Percentiles rank a stretch among this genome's conserved stretches.
Conservation (phyloP, 2,797 vertebrate species). For the Tragelaphus oryx region DNA sequence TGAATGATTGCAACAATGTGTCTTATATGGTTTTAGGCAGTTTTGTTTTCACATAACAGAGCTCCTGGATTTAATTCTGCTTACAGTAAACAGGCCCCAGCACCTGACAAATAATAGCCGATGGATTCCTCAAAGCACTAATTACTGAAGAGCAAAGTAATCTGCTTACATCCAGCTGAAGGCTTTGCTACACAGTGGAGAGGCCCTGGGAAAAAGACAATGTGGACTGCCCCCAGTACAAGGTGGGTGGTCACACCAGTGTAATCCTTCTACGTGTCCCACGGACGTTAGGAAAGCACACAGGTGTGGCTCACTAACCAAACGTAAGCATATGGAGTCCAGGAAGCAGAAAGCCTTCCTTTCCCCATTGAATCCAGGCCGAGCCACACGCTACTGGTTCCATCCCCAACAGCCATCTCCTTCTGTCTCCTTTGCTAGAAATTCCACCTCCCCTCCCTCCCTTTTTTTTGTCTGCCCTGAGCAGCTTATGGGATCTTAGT, state of each 20-base stretch:
- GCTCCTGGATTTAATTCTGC: constrained; percentile 28
- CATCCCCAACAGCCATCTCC: too few species aligned
- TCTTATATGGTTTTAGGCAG: background rate
- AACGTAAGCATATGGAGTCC: background rate
- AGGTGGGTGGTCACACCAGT: background rate
- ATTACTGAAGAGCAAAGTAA: constrained; percentile 20
- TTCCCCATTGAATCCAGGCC: background rate
- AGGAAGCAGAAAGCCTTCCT: background rate
- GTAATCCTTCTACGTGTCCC: background rate
- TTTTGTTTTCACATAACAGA: background rate
- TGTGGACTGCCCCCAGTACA: background rate
- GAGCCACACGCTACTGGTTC: background rate
- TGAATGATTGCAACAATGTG: background rate
- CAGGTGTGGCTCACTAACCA: background rate
- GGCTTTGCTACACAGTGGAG: background rate
- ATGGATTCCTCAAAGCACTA: background rate
- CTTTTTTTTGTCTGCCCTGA: background rate
- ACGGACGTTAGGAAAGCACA: background rate
- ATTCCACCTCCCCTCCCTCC: rapidly evolving
- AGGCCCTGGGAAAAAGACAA: background rate
- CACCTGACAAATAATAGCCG: background rate
- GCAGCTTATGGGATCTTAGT: background rate
- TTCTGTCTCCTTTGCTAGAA: background rate
- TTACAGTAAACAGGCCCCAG: background rate
- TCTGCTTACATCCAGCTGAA: background rate